A percentile compares a stretch with the other conserved stretches of the same genome.
Evolutionary conservation across 2,113 vertebrate genomes (phyloP).

Genomic region (Daboia siamensis): DNA sequence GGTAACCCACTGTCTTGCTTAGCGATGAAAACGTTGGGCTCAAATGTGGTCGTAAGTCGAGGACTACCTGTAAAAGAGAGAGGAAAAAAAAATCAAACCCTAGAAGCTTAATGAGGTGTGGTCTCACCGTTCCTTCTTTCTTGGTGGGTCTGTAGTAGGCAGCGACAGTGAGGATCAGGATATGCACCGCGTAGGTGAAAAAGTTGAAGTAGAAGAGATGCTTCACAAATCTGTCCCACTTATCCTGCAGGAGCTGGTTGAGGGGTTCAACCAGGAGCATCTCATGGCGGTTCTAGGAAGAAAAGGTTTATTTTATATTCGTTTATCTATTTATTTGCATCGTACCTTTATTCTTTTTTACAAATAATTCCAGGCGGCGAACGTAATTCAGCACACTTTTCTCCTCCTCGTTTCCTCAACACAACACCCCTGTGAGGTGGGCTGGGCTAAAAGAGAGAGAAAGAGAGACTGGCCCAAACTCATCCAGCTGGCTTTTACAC

Average conservation of each 20-base stretch:
- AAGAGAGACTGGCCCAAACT: too few species aligned
- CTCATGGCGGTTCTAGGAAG: conserved; percentile 85
- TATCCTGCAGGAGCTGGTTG: conserved; percentile 84
- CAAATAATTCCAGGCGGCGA: background rate
- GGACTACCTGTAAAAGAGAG: background rate
- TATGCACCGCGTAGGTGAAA: conserved; percentile 81
- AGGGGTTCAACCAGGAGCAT: conserved; percentile 91
- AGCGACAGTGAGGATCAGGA: conserved; percentile 81
- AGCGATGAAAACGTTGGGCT: background rate
- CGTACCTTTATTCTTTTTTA: background rate
- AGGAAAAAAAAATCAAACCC: background rate
- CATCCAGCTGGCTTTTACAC: too few species aligned
- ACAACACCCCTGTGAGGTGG: too few species aligned
- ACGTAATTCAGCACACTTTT: too few species aligned
- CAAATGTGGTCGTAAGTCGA: background rate
- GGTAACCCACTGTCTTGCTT: too few species aligned
- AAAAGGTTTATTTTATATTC: background rate
- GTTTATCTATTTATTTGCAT: background rate
- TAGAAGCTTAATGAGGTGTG: background rate
- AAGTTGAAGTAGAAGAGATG: conserved; percentile 87
- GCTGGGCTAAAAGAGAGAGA: too few species aligned
- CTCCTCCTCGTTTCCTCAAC: too few species aligned
- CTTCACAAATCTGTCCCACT: conserved; percentile 87
- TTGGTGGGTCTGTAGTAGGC: conserved; percentile 79
- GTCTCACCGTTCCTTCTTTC: conserved; percentile 45